Conservation (phyloP, 2,797 vertebrate species). For the Acrossocheilus fasciatus region DNA sequence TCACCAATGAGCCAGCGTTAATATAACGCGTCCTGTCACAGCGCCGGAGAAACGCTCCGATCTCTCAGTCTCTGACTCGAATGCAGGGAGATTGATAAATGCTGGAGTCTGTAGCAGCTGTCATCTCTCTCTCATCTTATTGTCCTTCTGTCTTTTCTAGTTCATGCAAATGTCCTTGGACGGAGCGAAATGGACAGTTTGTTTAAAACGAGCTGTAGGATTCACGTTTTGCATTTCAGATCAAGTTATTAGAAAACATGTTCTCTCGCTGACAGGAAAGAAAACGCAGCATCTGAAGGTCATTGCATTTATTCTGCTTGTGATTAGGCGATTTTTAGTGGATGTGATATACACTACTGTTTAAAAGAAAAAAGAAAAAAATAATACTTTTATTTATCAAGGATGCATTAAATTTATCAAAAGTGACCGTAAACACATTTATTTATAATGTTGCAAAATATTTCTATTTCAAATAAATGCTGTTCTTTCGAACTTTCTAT, state of each 20-base stretch:
- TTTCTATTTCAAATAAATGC: background rate
- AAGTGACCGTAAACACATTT: background rate
- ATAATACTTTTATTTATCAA: background rate
- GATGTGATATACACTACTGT: background rate
- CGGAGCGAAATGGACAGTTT: background rate
- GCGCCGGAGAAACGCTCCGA: constrained; percentile 27
- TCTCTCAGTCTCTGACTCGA: constrained; percentile 42
- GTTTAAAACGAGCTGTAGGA: background rate
- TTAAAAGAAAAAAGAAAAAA: background rate
- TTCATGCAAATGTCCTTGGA: constrained; percentile 32
- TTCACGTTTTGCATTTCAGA: background rate
- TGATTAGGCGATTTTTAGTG: background rate
- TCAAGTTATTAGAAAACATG: background rate
- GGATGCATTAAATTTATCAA: background rate
- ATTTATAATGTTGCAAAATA: background rate
- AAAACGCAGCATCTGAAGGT: background rate
- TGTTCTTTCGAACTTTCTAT: background rate
- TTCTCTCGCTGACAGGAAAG: background rate
- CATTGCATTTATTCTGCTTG: background rate
- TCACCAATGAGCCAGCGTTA: constrained; percentile 55
- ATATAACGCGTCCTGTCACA: constrained; percentile 56
- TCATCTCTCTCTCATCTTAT: background rate
- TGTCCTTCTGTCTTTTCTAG: constrained; percentile 10
- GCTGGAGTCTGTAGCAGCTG: constrained; percentile 1
- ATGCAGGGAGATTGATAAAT: constrained; percentile 50